Evolutionary conservation across 2,888 invertebrate genomes (phyloP), one percentile per base, ranked within the genome.

Genomic region (Dichetophora obliterata): DNA sequence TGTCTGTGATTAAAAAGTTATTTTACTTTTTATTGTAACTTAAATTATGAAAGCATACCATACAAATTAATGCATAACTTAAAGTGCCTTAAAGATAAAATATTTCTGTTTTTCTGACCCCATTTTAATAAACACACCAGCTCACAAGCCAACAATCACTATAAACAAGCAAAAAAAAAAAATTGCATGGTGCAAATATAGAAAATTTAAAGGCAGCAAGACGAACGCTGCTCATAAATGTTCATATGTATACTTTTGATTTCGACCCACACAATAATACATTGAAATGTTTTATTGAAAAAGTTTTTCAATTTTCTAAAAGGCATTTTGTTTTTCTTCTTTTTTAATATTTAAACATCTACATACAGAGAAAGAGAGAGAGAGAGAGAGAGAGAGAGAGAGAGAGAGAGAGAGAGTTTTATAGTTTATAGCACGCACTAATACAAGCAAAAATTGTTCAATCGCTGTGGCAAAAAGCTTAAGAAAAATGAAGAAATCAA

Each of bases 221-320:
- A 59, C 16, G 34, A 9, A 54, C 59, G 59, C 59, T 72, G 59
- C 59, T 72, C 72, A 72, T 43, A 63, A 70, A 16, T 19, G 9
- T 24, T 69, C 24, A 69, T 68, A 68, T 54, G n/a, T 19, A 16
- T 54, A 48, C 72, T 61, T 72, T 59, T 71, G 71, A 59, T 71
- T 71, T 57, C 59, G 5, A 43, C 43, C 22, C 11, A 8, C 16
- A 16, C 68, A 16, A 69, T n/a, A n/a, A n/a, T 48, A 50, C 50
- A n/a, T 8, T 16, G n/a, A 16, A 59, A 37, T 59, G 43, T 22
- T 63, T 78, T 77, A 86, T 86, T 86, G 85, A 84, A 87, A 87
- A 87, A 87, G 78, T 87, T 87, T 87, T 87, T 84, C 86, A 87
- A 87, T 87, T 81, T 82, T 69, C 74, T 76, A 79, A 81, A 81